Conservation (phyloP, 2,113 vertebrate species). For the Poeciliopsis occidentalis region DNA sequence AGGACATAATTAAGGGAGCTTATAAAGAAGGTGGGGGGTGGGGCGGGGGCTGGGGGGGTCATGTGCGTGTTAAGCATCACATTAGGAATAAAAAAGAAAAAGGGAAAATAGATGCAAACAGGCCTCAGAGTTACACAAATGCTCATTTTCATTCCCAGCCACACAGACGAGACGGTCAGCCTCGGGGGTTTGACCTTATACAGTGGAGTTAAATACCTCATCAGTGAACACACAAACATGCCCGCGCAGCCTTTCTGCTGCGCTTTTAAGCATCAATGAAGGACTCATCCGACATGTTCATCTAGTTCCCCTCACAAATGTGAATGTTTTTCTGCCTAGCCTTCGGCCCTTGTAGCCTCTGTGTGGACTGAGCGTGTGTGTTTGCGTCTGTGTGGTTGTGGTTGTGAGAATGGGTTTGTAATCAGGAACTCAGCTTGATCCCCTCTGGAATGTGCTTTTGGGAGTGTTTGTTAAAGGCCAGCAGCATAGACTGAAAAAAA, state of each 20-base stretch:
- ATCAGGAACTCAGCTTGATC: conserved; percentile 72
- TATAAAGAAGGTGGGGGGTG: conserved; percentile 58
- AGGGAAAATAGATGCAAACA: conserved; percentile 46
- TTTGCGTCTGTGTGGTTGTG: conserved; percentile 39
- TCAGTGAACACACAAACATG: conserved; percentile 37
- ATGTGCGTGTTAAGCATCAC: conserved; percentile 50
- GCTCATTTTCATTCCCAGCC: conserved; percentile 70
- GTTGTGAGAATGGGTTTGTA: conserved; percentile 47
- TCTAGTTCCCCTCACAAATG: conserved; percentile 66
- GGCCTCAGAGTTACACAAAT: conserved; percentile 61
- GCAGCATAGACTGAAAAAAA: conserved; percentile 60
- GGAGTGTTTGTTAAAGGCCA: conserved; percentile 77
- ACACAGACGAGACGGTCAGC: conserved; percentile 61
- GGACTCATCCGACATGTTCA: conserved; percentile 75
- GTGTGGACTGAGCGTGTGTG: conserved; percentile 21
- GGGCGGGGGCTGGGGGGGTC: too few relatives aligned
- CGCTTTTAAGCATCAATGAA: conserved; percentile 69
- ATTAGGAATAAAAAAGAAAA: conserved; percentile 41
- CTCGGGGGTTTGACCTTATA: conserved; percentile 77
- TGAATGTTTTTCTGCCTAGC: conserved; percentile 64
- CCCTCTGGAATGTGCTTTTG: conserved; percentile 76
- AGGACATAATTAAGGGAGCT: conserved; percentile 84
- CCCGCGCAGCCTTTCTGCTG: conserved; percentile 50
- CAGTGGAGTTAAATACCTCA: conserved; percentile 77
- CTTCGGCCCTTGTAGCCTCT: conserved; percentile 53